Base-by-base conservation (phyloP, 2,888 invertebrate species). In the Melikaiella ostensackeni region DNA sequence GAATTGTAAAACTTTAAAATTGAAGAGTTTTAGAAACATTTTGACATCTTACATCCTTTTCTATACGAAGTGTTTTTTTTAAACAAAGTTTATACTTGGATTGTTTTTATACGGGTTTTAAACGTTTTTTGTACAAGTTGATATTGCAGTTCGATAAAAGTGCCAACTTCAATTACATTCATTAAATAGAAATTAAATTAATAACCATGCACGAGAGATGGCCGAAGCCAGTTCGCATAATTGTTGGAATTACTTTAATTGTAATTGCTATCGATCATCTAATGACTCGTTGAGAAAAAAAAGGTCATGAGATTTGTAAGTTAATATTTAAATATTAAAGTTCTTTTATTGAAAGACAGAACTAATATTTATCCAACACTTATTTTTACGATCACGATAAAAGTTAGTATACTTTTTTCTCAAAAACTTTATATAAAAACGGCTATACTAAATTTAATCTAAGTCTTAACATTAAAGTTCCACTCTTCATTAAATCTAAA, bases 211-310 rank as follows among this genome's bases (percentile, higher is more conserved):
- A 24, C 19, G 16, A 33, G 21, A 62, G 19, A 13, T 66, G 38
- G 42, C 66, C 66, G 8, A 70, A 70, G 11, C 70, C 70, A 9
- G n/a, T 70, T 50, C 46, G 70, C n/a, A 50, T n/a, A 70, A n/a
- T 70, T 50, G 16, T 70, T 0, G 46, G 70, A 50, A 27, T 70
- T 50, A 2, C 70, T 50, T 70, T 70, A 30, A 70, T 50, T 70
- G 46, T 70, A 50, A 50, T 50, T 16, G 70, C 70, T 0, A 9
- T 70, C 46, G 70, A 70, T 46, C 33, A 70, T n/a, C 27, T 70
- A 30, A 1, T 70, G 1, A n/a, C 46, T 8, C 46, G 46, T 30
- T 70, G 30, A 27, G 27, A 4, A n/a, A n/a, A 35, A n/a, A 62
- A 9, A 38, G 4, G 13, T n/a, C 16, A n/a, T 30, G 1, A 4